Evolutionary conservation across 2,797 vertebrate species (phyloP), one percentile per base, ranked within the genome.

Genomic region (Fratercula arctica): DNA sequence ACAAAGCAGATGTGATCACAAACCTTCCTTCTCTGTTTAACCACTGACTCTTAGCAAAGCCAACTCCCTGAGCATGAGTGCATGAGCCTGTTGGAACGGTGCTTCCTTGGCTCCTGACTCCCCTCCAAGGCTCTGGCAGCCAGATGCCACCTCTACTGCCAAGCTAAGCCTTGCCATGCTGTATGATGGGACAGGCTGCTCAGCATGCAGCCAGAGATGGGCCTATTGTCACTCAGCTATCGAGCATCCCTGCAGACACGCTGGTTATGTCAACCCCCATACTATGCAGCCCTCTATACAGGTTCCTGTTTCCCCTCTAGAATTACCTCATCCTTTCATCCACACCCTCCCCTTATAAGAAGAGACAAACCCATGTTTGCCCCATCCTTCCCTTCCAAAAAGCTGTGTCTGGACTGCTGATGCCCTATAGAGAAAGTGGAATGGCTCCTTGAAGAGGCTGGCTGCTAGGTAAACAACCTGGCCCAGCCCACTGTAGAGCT

Each of bases 111-210:
- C 80, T 96, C 83, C 77, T 0, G 7, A 45, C 73, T 93, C 60
- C 61, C 54, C 50, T 93, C 80, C 29, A 54, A 68, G 78, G 84
- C 68, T 93, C 91, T 90, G 90, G 87, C 85, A 86, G 87, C 48
- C 84, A 90, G 77, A 68, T 3, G 5, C 26, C 70, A 50, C 26
- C 81, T 68, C 74, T 90, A 70, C 29, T 96, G 94, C 96, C 95
- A 93, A 95, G 90, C 63, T 85, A 93, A 95, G 83, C 75, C 83
- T 85, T 96, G 89, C 94, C 88, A 87, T 95, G 88, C 91, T 74
- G 68, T 83, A 35, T 57, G 80, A 67, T 33, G 68, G 93, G 85
- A 63, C 80, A 73, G 84, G 85, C 94, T 82, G 93, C 70, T 86
- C 3, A 73, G 88, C 84, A 79, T 13, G 6, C 83, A 60, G 90